These are phyloP conservation scores for Papilio gigon DNA, from an alignment of 2,888 invertebrate species.

Conservation along the genomic window DNA sequence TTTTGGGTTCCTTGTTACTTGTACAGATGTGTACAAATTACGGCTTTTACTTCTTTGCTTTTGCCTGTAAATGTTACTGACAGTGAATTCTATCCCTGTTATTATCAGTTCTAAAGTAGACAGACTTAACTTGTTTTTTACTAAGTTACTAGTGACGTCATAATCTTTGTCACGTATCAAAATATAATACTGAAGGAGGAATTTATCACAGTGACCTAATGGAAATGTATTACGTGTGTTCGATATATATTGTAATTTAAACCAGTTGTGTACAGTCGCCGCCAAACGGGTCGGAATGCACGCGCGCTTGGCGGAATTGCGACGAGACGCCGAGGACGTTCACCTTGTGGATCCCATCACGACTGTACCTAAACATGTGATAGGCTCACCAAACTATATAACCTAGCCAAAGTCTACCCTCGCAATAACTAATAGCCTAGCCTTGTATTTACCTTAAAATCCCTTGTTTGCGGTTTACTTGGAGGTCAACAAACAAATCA, in stretches of 20 bases:
- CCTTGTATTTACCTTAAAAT: too few species aligned
- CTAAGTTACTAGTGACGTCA: neutral
- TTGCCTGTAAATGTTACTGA: too few species aligned
- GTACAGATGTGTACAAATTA: too few species aligned
- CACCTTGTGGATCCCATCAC: conserved; percentile 5
- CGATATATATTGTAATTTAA: conserved; percentile 5
- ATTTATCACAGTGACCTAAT: conserved; percentile 23
- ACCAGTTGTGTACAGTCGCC: conserved; percentile 17
- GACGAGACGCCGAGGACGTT: conserved; percentile 8
- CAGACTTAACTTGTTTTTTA: too few species aligned
- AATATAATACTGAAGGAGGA: neutral
- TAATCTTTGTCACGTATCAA: neutral
- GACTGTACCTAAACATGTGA: neutral
- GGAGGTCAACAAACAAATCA: neutral
- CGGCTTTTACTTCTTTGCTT: too few species aligned
- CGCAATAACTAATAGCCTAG: too few species aligned
- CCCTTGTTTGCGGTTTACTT: too few species aligned
- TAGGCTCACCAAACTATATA: neutral
- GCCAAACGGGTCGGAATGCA: conserved; percentile 2
- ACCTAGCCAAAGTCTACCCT: too few species aligned
- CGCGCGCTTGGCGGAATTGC: neutral
- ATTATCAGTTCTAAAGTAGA: too few species aligned
- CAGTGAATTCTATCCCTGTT: too few species aligned
- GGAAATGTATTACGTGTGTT: neutral
- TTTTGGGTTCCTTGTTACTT: too few species aligned